Evolutionary conservation across 1,140 invertebrate species (phyloP), one percentile per base, ranked within the genome.

Genomic region (Diprion similis): DNA sequence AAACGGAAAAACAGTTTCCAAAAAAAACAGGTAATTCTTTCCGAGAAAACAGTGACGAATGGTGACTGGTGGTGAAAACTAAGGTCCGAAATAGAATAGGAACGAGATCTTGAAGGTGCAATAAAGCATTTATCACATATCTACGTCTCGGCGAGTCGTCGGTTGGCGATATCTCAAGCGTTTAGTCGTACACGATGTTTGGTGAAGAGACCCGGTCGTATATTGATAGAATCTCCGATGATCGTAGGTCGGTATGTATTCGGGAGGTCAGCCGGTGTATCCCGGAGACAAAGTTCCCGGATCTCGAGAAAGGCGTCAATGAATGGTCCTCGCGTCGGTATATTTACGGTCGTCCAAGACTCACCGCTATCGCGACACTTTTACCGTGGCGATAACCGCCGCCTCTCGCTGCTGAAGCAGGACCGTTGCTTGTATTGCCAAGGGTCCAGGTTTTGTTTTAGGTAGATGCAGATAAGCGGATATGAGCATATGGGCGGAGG

Each of bases 301-400:
- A 59, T 37, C 24, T 37, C 24, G 24, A 59, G 9, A 59, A 59
- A 59, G 51, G 51, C 51, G 51, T 59, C 51, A 59, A 59, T 59
- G 51, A 59, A 59, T 59, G 51, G 51, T 15, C 9, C 51, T 59
- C n/a, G 11, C n/a, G n/a, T 17, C n/a, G 11, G 11, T 59, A 59
- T 17, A 15, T 59, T 17, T 59, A 59, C n/a, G n/a, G 11, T 9
- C 51, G n/a, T 59, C 51, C 51, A 17, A 37, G 51, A 59, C 51
- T 59, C 51, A 17, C 51, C 51, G 51, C 51, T 59, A 59, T 59
- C 51, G 51, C 51, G 51, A 59, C 51, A 59, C 51, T 59, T 59
- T 59, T 59, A 59, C 11, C 11, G 11, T 17, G 6, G 51, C 11
- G 51, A 59, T 59, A 59, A 59, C 51, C 51, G 24, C 24, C 2